These are phyloP conservation scores for Garra rufa DNA, from an alignment of 2,113 vertebrate genomes.

Conservation along the genomic window DNA sequence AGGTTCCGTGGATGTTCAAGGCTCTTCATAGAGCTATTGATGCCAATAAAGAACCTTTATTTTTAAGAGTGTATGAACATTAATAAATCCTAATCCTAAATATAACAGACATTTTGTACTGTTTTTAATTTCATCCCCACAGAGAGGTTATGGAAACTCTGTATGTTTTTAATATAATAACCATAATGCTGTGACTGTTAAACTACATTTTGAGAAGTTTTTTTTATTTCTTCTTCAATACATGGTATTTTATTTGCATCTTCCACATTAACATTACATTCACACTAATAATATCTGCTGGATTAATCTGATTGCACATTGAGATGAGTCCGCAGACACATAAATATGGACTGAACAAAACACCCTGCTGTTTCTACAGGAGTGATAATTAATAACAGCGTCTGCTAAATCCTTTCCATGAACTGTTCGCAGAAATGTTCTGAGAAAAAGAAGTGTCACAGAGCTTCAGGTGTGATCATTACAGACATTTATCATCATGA, in stretches of 20 bases:
- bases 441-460: background rate
- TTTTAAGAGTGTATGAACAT: no score
- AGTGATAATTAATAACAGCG: background rate
- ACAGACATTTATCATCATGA: background rate
- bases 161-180: background rate
- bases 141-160: background rate
- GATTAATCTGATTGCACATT: no score
- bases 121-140: no score
- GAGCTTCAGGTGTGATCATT: background rate
- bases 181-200: background rate
- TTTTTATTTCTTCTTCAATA: background rate
- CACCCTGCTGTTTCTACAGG: constrained; percentile 15
- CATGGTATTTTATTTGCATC: background rate
- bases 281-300: background rate
- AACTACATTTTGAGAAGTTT: background rate
- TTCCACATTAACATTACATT: background rate
- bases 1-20: no score
- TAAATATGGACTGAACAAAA: background rate
- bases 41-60: no score
- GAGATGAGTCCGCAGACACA: no score
- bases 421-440: background rate
- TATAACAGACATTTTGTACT: no score
- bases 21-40: no score
- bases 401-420: background rate
- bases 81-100: no score